Evolutionary conservation across 2,797 vertebrate genomes (phyloP).

Genomic region (Myotis findleyi): DNA sequence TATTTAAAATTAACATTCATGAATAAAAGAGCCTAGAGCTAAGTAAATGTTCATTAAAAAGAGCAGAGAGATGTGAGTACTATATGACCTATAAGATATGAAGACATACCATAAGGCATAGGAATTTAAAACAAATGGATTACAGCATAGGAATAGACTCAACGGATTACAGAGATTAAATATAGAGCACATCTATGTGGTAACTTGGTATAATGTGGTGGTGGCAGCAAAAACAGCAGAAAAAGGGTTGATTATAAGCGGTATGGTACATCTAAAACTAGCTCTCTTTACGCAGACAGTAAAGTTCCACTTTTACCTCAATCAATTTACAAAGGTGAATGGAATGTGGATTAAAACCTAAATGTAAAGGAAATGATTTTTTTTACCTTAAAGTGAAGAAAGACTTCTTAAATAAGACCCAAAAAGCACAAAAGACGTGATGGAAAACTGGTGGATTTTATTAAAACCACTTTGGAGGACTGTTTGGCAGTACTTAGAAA

Average conservation of each 20-base stretch:
- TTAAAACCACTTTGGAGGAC: background rate
- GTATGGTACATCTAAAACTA: background rate
- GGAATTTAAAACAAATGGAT: background rate
- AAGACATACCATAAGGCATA: background rate
- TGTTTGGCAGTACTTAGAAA: background rate
- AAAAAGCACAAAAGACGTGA: background rate
- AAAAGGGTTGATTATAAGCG: background rate
- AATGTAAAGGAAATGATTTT: background rate
- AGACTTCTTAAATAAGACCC: background rate
- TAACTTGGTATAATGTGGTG: background rate
- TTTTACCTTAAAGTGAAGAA: background rate
- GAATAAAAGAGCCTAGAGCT: background rate
- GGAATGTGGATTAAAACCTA: background rate
- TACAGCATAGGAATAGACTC: background rate
- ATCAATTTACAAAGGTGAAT: conserved; percentile 2
- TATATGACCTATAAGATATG: background rate
- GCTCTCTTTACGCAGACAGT: background rate
- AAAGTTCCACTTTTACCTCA: background rate
- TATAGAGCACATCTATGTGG: background rate
- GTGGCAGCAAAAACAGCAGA: background rate
- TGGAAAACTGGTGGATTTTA: background rate
- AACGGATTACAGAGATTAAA: background rate
- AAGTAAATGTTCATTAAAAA: background rate
- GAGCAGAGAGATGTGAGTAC: background rate
- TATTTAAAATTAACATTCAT: conserved; percentile 11